These are phyloP conservation scores for Phortica okadai DNA, from an alignment of 2,888 invertebrate genomes.

Conservation along the genomic window DNA sequence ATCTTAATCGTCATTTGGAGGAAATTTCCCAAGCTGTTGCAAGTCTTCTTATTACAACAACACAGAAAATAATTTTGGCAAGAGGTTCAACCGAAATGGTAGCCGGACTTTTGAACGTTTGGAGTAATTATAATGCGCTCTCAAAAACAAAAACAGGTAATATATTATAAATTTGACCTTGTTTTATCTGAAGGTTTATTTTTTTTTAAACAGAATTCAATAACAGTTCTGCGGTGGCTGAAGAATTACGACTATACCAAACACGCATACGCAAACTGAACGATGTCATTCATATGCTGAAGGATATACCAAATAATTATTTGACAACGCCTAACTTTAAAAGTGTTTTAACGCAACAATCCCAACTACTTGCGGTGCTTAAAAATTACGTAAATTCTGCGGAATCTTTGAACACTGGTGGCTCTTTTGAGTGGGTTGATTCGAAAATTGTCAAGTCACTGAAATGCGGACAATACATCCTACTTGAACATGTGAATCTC, in stretches of 20 bases:
- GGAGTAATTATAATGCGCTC: slow-evolving; percentile 69
- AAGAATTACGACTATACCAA: slow-evolving; percentile 69
- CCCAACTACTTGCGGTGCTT: slow-evolving; percentile 53
- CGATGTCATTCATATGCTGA: slow-evolving; percentile 57
- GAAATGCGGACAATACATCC: slow-evolving; percentile 88
- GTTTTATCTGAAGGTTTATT: neutral
- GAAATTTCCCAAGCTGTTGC: slow-evolving; percentile 78
- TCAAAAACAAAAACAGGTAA: slow-evolving; percentile 61
- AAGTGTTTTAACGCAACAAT: slow-evolving; percentile 34
- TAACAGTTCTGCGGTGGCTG: slow-evolving; percentile 57
- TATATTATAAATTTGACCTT: neutral
- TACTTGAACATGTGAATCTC: slow-evolving; percentile 95
- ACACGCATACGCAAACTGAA: slow-evolving; percentile 63
- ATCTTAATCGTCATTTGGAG: slow-evolving; percentile 81
- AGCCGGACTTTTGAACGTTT: slow-evolving; percentile 58
- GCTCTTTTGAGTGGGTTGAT: slow-evolving; percentile 95
- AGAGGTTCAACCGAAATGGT: slow-evolving; percentile 39
- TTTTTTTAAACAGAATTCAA: slow-evolving; percentile 55
- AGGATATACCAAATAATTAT: slow-evolving; percentile 36
- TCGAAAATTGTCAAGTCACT: slow-evolving; percentile 91
- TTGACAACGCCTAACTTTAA: slow-evolving; percentile 32
- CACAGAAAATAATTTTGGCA: slow-evolving; percentile 59
- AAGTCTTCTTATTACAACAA: slow-evolving; percentile 55
- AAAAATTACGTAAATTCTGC: slow-evolving; percentile 74
- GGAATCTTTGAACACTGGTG: slow-evolving; percentile 86